These are phyloP conservation scores for Merluccius polli DNA, from an alignment of 2,797 vertebrate genomes.

Conservation along the genomic window DNA sequence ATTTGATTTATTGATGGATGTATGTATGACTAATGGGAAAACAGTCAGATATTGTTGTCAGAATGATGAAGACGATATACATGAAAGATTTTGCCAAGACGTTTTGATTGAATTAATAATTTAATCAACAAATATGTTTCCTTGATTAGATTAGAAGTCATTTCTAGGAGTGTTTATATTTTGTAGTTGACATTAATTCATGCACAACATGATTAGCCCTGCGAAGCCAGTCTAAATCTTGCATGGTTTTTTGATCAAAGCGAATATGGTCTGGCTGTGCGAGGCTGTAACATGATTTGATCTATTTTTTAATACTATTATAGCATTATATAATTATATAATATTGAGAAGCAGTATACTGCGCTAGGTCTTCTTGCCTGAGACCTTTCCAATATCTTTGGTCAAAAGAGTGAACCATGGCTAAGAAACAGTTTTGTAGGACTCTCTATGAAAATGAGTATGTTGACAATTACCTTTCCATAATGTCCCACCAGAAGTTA, in stretches of 20 bases:
- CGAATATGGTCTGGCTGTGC: background rate
- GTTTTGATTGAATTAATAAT: background rate
- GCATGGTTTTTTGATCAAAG: background rate
- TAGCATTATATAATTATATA: too few relatives aligned
- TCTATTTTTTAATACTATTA: too few relatives aligned
- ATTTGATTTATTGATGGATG: background rate
- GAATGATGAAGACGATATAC: too few relatives aligned
- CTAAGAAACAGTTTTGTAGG: constrained; percentile 22
- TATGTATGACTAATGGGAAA: background rate
- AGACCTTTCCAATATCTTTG: constrained; percentile 3
- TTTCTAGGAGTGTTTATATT: background rate
- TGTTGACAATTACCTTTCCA: constrained; percentile 15
- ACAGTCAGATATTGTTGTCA: background rate
- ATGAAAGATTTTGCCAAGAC: background rate
- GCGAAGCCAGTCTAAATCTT: background rate
- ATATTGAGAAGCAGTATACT: constrained; percentile 10
- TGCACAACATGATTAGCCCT: background rate
- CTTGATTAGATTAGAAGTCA: background rate
- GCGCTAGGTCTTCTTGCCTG: constrained; percentile 4
- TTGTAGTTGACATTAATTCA: background rate
- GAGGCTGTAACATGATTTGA: background rate
- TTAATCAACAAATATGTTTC: background rate
- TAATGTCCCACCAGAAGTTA: background rate
- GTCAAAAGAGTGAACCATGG: constrained; percentile 4
- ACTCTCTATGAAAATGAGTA: constrained; percentile 15